phyloP scores from a whole-genome alignment of 2,113 vertebrate species.

The Gobius niger region DNA sequence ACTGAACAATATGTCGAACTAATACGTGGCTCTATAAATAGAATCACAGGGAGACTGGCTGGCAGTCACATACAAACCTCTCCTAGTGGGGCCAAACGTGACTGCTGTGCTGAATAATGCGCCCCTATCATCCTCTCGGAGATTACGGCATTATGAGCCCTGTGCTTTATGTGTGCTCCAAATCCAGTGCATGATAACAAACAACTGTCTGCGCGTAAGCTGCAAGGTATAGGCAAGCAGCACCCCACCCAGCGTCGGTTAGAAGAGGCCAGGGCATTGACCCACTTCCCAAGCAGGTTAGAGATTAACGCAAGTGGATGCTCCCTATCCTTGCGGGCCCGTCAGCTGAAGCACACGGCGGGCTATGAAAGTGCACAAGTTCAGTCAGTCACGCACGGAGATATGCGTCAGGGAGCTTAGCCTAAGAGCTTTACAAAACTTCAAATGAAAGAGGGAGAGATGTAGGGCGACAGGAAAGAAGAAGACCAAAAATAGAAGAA shows the following conservation, averaged over 20 bases:
- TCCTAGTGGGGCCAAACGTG: conserved; percentile 2
- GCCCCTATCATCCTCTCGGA: conserved; percentile 58
- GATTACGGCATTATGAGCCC: conserved; percentile 73
- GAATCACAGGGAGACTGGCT: background rate
- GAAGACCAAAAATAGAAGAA: conserved; percentile 30
- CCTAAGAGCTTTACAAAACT: conserved; percentile 44
- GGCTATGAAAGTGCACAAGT: conserved; percentile 39
- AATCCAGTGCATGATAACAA: conserved; percentile 44
- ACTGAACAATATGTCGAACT: background rate
- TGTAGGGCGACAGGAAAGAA: conserved; percentile 10
- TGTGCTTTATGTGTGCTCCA: conserved; percentile 47
- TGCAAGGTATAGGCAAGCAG: conserved; percentile 55
- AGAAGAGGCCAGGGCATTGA: conserved; percentile 53
- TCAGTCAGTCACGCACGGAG: conserved; percentile 38
- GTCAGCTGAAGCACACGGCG: conserved; percentile 40
- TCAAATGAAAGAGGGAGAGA: conserved; percentile 36
- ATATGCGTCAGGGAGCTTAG: conserved; percentile 46
- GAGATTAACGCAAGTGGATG: conserved; percentile 55
- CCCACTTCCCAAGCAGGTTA: conserved; percentile 77
- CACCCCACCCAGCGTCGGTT: conserved; percentile 27
- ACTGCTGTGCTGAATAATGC: conserved; percentile 55
- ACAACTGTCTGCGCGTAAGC: conserved; percentile 45
- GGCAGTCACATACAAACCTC: conserved; percentile 20
- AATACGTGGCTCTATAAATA: background rate
- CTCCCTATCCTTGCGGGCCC: conserved; percentile 21